Evolutionary conservation across 1,140 invertebrate species (phyloP).

Genomic region (Kradibia gibbosae): DNA sequence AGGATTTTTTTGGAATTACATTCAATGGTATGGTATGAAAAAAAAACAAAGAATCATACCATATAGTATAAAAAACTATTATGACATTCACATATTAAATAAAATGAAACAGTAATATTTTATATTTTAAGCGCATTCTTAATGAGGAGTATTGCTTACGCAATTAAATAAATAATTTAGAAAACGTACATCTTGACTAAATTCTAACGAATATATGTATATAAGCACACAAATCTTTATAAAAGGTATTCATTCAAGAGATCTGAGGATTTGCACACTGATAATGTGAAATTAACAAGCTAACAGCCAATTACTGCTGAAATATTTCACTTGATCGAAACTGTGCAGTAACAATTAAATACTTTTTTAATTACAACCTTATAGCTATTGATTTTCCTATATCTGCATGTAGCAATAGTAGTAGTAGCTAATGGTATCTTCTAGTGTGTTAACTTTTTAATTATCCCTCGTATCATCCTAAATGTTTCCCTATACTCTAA

Average conservation of each 20-base stretch:
- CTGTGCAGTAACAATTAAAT: background rate
- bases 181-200: background rate
- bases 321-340: constrained; percentile 2
- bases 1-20: background rate
- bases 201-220: background rate
- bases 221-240: background rate
- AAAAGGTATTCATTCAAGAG: background rate
- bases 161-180: background rate
- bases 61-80: background rate
- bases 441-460: too few relatives aligned
- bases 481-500: too few relatives aligned
- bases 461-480: too few relatives aligned
- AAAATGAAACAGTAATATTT: background rate
- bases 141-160: background rate
- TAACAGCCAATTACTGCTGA: constrained; percentile 46
- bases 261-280: constrained; percentile 66
- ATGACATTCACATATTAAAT: background rate
- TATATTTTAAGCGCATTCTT: background rate
- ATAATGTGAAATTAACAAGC: constrained; percentile 51
- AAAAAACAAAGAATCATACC: background rate
- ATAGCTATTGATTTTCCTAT: constrained; percentile 3
- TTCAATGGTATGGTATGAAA: background rate
- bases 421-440: too few relatives aligned
- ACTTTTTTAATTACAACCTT: background rate
- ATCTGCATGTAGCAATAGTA: background rate